Percentiles rank a stretch among this genome's conserved stretches.
These are phyloP conservation scores for Cephus pulcher DNA, from an alignment of 2,888 invertebrate genomes.

Conservation along the genomic window DNA sequence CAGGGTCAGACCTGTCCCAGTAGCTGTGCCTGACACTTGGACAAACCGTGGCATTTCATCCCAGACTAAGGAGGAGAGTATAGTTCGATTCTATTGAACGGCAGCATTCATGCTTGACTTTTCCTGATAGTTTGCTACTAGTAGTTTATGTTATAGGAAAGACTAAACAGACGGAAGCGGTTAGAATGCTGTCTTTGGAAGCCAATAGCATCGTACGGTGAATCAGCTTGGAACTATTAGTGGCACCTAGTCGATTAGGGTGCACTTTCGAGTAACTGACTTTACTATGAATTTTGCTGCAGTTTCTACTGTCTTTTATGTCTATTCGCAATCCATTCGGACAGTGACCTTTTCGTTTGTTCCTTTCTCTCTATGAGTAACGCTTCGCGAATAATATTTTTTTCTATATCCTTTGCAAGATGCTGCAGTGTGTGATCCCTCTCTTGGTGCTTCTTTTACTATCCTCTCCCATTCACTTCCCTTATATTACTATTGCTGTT, in stretches of 20 bases:
- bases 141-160: neutral
- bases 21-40: constrained; percentile 16
- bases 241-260: neutral
- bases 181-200: neutral
- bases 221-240: neutral
- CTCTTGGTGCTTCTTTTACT: neutral
- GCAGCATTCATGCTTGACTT: neutral
- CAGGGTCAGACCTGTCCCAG: neutral
- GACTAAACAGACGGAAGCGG: neutral
- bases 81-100: neutral
- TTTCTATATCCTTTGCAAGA: neutral
- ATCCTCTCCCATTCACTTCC: neutral
- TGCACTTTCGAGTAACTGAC: neutral
- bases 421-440: neutral
- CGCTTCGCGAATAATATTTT: neutral
- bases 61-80: neutral
- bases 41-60: constrained; percentile 11
- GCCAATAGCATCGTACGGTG: neutral
- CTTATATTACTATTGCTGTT: neutral
- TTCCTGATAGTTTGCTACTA: neutral
- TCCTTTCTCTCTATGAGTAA: neutral
- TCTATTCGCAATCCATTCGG: neutral
- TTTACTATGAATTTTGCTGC: neutral
- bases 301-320: neutral
- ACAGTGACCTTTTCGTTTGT: too few relatives aligned